Evolutionary conservation across 2,888 invertebrate species (phyloP).

Genomic region (Tupiocoris notatus): DNA sequence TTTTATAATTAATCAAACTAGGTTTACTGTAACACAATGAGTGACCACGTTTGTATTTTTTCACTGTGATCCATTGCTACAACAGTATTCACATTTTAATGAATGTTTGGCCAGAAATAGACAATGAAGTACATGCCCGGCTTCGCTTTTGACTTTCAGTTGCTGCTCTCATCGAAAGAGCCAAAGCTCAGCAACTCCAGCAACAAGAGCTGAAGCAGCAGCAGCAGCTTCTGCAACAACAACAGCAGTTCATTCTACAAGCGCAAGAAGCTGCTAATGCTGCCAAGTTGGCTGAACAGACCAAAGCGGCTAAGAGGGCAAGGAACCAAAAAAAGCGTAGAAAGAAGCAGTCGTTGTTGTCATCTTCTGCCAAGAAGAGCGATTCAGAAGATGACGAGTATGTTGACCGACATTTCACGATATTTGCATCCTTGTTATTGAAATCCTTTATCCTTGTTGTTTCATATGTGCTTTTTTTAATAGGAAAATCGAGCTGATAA

Average conservation of each 20-base stretch:
- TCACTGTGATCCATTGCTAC: too few relatives aligned
- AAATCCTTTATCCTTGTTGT: background rate
- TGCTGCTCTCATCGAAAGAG: slow-evolving; percentile 44
- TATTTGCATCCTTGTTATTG: background rate
- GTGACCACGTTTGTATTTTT: too few relatives aligned
- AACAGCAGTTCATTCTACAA: slow-evolving; percentile 42
- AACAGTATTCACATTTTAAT: too few relatives aligned
- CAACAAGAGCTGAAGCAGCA: slow-evolving; percentile 44
- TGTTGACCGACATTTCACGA: slow-evolving; percentile 43
- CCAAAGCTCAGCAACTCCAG: slow-evolving; percentile 40
- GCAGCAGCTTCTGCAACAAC: slow-evolving; percentile 37
- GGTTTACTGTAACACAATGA: too few relatives aligned
- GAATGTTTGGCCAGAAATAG: too few relatives aligned
- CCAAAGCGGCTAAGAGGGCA: slow-evolving; percentile 48
- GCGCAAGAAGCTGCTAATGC: slow-evolving; percentile 38
- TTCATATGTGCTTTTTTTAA: slow-evolving; percentile 48
- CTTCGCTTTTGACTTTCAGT: slow-evolving; percentile 38
- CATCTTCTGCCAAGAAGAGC: slow-evolving; percentile 45
- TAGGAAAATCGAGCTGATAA: slow-evolving; percentile 62
- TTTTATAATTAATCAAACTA: too few relatives aligned
- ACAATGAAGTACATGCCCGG: too few relatives aligned
- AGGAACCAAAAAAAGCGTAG: slow-evolving; percentile 47
- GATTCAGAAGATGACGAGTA: slow-evolving; percentile 58
- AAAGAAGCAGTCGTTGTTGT: background rate
- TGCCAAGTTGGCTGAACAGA: slow-evolving; percentile 23